phyloP scores from a whole-genome alignment of 2,888 invertebrate genomes.

The Fissipunctia ypsillon region DNA sequence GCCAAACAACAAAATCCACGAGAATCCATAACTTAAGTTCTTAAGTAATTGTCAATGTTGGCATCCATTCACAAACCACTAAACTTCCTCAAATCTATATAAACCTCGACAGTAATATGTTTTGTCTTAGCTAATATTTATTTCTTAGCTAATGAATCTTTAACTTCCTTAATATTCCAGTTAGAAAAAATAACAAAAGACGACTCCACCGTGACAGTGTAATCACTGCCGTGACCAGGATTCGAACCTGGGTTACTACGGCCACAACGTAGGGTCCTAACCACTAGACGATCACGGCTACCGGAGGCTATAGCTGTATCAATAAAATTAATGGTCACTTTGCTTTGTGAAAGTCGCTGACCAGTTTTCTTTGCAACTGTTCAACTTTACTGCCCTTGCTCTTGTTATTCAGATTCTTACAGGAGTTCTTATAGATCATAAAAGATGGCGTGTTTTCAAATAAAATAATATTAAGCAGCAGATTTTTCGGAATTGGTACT shows the following conservation, averaged over 20 bases:
- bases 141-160: too few relatives aligned
- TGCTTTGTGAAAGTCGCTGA: slow-evolving; percentile 47
- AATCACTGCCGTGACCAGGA: slow-evolving; percentile 93
- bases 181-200: slow-evolving; percentile 30
- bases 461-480: neutral
- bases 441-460: slow-evolving; percentile 45
- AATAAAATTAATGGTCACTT: slow-evolving; percentile 44
- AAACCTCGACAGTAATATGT: neutral
- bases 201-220: slow-evolving; percentile 73
- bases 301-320: slow-evolving; percentile 35
- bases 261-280: slow-evolving; percentile 94
- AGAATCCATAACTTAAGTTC: neutral
- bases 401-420: slow-evolving; percentile 11
- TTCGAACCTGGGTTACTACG: slow-evolving; percentile 93
- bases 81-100: neutral
- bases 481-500: neutral
- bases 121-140: neutral
- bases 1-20: neutral
- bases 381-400: slow-evolving; percentile 25
- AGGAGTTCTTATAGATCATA: slow-evolving; percentile 14
- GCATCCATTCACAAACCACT: neutral
- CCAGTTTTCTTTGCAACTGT: slow-evolving; percentile 26
- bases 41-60: slow-evolving; percentile 1
- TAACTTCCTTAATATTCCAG: neutral
- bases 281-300: slow-evolving; percentile 92